Evolutionary conservation across 2,113 vertebrate genomes (phyloP).

Genomic region (Phrynosoma platyrhinos): DNA sequence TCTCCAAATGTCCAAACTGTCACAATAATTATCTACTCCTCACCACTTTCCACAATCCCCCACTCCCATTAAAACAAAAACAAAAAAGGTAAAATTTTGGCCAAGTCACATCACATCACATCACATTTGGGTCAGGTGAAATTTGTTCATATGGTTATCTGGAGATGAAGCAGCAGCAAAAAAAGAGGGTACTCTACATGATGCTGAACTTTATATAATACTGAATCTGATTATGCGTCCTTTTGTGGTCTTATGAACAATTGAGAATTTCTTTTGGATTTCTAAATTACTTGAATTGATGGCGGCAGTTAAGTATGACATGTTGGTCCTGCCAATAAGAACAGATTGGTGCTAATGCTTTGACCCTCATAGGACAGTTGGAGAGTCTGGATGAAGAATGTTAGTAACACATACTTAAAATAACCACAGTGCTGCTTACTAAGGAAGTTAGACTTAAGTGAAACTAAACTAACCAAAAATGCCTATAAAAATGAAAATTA

Average conservation of each 20-base stretch:
- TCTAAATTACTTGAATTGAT: slow-evolving; percentile 17
- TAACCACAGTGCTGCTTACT: slow-evolving; percentile 11
- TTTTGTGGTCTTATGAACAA: not conserved
- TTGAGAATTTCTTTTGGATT: not conserved
- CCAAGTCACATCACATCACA: too few species aligned
- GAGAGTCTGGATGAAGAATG: not conserved
- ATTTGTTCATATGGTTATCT: too few species aligned
- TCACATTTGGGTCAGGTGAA: too few species aligned
- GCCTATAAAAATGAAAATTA: slow-evolving; percentile 4
- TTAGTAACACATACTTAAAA: not conserved
- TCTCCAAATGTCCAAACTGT: too few species aligned
- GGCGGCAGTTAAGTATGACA: rapidly evolving
- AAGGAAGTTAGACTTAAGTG: slow-evolving; percentile 38
- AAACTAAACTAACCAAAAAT: slow-evolving; percentile 20
- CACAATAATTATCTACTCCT: too few species aligned
- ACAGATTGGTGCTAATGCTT: slow-evolving; percentile 16
- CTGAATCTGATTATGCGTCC: not conserved
- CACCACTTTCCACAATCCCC: too few species aligned
- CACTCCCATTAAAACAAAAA: too few species aligned
- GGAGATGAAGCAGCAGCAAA: too few species aligned
- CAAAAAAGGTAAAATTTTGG: too few species aligned
- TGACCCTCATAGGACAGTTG: slow-evolving; percentile 21
- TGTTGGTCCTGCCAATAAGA: slow-evolving; percentile 18
- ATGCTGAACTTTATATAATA: not conserved
- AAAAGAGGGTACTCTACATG: too few species aligned